Percentiles rank a stretch among this genome's conserved stretches.
Evolutionary conservation across 2,888 invertebrate species (phyloP).

Genomic region (Sinopyrophorus schimmeli): DNA sequence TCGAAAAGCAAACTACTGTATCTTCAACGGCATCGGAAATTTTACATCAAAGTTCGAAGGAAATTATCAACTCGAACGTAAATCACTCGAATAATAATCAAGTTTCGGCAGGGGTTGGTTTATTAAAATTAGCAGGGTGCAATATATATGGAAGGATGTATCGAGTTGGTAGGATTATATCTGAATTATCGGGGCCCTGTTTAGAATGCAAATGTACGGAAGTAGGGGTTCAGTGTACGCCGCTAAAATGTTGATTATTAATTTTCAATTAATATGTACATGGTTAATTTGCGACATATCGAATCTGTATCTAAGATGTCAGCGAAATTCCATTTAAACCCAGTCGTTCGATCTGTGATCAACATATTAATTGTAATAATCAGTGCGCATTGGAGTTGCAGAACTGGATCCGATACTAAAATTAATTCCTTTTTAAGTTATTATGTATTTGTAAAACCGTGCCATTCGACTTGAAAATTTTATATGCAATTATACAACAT

Average conservation of each 20-base stretch:
- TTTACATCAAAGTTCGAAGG: too few species aligned
- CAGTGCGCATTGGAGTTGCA: background rate
- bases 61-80: conserved; percentile 4
- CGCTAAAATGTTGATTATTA: conserved; percentile 61
- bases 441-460: conserved; percentile 6
- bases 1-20: background rate
- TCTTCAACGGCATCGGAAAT: background rate
- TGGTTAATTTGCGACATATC: too few species aligned
- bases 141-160: conserved; percentile 91
- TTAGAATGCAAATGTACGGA: conserved; percentile 86
- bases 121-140: conserved; percentile 81
- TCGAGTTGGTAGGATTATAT: conserved; percentile 78
- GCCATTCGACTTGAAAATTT: conserved; percentile 11
- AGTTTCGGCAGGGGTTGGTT: conserved; percentile 59
- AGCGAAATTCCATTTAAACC: background rate
- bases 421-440: background rate
- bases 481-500: background rate
- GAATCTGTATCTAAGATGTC: conserved; percentile 5
- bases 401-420: background rate
- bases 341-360: background rate
- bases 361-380: background rate
- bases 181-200: conserved; percentile 80
- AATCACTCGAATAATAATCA: conserved; percentile 12
- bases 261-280: background rate
- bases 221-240: conserved; percentile 80